phyloP scores from a whole-genome alignment of 2,797 vertebrate genomes.

The Odontamblyopus rebecca region DNA sequence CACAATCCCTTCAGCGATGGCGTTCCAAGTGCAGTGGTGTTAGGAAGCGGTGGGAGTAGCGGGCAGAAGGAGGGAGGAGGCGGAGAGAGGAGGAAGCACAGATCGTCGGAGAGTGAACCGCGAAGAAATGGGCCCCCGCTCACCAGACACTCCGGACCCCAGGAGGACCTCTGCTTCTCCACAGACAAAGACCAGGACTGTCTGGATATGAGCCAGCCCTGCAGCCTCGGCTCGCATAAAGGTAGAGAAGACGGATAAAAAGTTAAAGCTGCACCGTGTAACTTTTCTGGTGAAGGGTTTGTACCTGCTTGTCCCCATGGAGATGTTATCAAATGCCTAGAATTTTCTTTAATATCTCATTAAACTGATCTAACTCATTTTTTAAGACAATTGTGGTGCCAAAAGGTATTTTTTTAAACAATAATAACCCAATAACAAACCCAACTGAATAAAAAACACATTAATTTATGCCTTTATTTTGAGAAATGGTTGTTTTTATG shows the following conservation, averaged over 20 bases:
- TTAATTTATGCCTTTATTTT: background rate
- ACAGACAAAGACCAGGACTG: constrained; percentile 82
- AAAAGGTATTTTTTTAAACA: too few relatives aligned
- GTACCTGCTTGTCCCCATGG: background rate
- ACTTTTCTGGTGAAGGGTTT: background rate
- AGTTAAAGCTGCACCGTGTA: too few relatives aligned
- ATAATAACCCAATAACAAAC: background rate
- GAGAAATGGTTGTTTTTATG: background rate
- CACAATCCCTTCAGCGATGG: constrained; percentile 78
- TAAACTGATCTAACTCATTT: too few relatives aligned
- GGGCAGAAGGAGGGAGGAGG: constrained; percentile 37
- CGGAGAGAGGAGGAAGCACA: constrained; percentile 64
- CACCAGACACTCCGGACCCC: constrained; percentile 78
- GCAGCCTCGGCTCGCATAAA: constrained; percentile 50
- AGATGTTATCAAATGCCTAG: too few relatives aligned
- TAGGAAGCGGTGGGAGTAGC: constrained; percentile 36
- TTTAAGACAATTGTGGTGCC: too few relatives aligned
- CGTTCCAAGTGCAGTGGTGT: constrained; percentile 13
- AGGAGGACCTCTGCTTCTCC: constrained; percentile 80
- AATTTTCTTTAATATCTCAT: too few relatives aligned
- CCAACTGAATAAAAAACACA: background rate
- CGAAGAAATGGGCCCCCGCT: constrained; percentile 76
- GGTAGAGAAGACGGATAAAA: constrained; percentile 35
- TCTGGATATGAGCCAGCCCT: constrained; percentile 64
- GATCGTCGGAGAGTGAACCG: constrained; percentile 64